Evolutionary conservation across 2,113 vertebrate species (phyloP), one percentile per base, ranked within the genome.

Genomic region (Rhinolophus sinicus): DNA sequence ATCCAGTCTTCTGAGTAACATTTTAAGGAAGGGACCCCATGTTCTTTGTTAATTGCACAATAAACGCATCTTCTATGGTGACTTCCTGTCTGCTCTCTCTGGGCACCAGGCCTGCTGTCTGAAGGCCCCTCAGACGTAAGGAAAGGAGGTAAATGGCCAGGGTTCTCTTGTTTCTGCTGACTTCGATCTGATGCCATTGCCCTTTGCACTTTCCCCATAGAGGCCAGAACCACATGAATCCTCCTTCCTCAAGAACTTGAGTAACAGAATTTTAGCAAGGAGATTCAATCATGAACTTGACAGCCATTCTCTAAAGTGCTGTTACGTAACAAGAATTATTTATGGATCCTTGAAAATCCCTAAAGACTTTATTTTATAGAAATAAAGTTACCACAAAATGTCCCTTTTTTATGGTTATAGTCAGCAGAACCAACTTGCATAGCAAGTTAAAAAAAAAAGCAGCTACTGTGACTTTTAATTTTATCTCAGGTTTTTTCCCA

Each of bases 391-490:
- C 4, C 40, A 70, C 30, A 87, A 73, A 82, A 64, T 54, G 54
- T 38, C 35, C 6, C 52, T 15, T 86, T 84, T 96, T 91, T 40
- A 54, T 26, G 8, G 52, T 40, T 40, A 65, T 73, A 77, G 50
- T 89, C 52, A 75, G 50, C 24, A 92, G 33, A 96, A 75, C 33
- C 22, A 47, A 18, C 12, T 84, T 88, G 1, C 54, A 82, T 47
- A 95, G 44, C 56, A 88, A 94, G 78, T 77, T 95, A 60, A 64
- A 90, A 64, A 90, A 64, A 78, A 88, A 47, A 84, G 60, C 28
- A 69, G 52, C 18, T 26, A 52, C 56, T 65, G 3, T 86, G 40
- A 82, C 58, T 93, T 90, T 70, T 78, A 62, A 62, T 84, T 88
- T 80, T 88, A 12, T 94, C 33, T 65, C 38, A 95, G 75, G 35